Percentiles rank a stretch among this genome's conserved stretches.
Evolutionary conservation across 2,797 vertebrate genomes (phyloP).

Genomic region (Pangasius krempfi): DNA sequence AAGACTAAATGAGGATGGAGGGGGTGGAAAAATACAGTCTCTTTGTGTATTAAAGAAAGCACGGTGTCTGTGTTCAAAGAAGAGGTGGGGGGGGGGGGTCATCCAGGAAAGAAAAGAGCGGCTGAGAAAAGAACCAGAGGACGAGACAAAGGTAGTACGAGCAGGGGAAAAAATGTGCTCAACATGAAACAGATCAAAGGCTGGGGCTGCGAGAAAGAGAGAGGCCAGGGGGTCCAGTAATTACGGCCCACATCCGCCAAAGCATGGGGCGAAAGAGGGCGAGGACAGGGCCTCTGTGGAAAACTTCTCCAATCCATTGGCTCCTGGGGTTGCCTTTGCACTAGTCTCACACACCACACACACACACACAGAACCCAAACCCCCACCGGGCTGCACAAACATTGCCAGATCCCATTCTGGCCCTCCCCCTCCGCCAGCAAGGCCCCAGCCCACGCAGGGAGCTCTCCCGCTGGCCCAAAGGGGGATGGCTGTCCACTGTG

Average conservation of each 20-base stretch:
- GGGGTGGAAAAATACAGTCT: conserved; percentile 62
- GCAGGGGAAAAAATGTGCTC: conserved; percentile 79
- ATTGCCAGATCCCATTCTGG: conserved; percentile 79
- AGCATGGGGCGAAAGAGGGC: conserved; percentile 66
- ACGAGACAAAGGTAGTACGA: conserved; percentile 69
- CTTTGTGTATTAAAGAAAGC: conserved; percentile 89
- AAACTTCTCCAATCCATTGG: conserved; percentile 85
- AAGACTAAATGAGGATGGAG: conserved; percentile 67
- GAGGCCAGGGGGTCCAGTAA: conserved; percentile 92
- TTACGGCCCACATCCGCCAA: conserved; percentile 91
- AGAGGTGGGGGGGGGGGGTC: conserved; percentile 58
- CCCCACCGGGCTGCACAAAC: conserved; percentile 70
- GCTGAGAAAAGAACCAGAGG: conserved; percentile 56
- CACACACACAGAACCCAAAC: conserved; percentile 51
- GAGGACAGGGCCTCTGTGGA: conserved; percentile 62
- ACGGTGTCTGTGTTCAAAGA: conserved; percentile 86
- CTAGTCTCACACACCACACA: conserved; percentile 63
- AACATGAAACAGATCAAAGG: conserved; percentile 93
- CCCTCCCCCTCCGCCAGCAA: conserved; percentile 74
- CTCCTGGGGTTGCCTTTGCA: conserved; percentile 77
- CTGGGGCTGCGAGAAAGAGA: conserved; percentile 82
- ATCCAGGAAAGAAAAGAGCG: conserved; percentile 56
- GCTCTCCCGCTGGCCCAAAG: conserved; percentile 68
- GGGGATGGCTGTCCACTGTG: conserved; percentile 65
- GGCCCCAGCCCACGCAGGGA: conserved; percentile 73